These are phyloP conservation scores for Nestor notabilis DNA, from an alignment of 2,113 vertebrate species.

Conservation along the genomic window DNA sequence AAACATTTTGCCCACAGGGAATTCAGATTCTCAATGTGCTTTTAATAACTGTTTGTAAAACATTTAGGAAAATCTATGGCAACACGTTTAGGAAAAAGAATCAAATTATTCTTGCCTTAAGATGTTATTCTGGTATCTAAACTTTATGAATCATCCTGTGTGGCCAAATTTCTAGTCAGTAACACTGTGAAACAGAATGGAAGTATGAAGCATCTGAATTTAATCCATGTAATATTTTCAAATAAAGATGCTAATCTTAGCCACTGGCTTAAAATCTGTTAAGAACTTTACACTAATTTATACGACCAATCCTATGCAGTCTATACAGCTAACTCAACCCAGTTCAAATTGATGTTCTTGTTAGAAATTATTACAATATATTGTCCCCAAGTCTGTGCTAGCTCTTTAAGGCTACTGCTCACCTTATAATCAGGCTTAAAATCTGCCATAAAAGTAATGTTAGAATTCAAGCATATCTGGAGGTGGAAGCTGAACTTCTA, in stretches of 20 bases:
- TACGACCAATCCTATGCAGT: background rate
- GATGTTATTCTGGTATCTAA: constrained; percentile 78
- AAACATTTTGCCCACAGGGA: constrained; percentile 78
- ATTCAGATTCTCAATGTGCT: constrained; percentile 80
- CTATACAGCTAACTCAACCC: background rate
- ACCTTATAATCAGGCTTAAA: background rate
- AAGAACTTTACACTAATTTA: background rate
- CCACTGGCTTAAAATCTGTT: constrained; percentile 16
- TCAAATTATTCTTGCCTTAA: constrained; percentile 79
- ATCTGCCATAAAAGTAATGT: background rate
- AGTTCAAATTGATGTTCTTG: background rate
- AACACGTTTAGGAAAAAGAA: constrained; percentile 65
- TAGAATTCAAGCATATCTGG: background rate
- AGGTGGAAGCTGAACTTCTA: background rate
- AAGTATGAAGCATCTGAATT: constrained; percentile 41
- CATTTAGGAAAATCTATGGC: constrained; percentile 80
- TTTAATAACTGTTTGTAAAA: constrained; percentile 83
- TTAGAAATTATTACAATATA: background rate
- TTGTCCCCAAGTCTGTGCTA: background rate
- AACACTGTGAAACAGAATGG: constrained; percentile 29
- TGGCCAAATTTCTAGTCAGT: constrained; percentile 70
- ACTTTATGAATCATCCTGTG: constrained; percentile 75
- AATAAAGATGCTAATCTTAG: constrained; percentile 55
- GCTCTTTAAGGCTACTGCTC: background rate
- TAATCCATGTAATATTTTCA: constrained; percentile 57